Conservation (phyloP, 2,888 invertebrate genomes). For the Meiosimyza decipiens region DNA sequence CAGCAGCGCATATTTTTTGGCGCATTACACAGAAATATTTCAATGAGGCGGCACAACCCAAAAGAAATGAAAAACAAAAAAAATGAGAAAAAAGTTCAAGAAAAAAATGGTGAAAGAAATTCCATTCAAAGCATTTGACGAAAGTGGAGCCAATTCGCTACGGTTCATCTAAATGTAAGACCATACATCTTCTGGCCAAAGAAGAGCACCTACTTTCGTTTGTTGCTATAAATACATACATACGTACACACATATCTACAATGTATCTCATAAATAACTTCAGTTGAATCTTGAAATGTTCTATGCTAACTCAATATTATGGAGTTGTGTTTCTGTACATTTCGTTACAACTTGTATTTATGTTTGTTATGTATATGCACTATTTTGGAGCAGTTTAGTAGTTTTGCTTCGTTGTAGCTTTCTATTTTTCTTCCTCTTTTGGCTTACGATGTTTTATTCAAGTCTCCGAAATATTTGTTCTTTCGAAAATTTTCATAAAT, state of each 20-base stretch:
- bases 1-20: not conserved
- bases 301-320: too few relatives aligned
- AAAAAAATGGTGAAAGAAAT: not conserved
- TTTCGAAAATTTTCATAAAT: too few relatives aligned
- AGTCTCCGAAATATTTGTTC: too few relatives aligned
- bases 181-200: conserved; percentile 42
- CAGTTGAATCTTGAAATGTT: too few relatives aligned
- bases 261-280: too few relatives aligned
- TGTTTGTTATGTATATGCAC: too few relatives aligned
- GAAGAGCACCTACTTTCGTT: conserved; percentile 31
- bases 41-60: conserved; percentile 1
- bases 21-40: conserved; percentile 19
- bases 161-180: conserved; percentile 59
- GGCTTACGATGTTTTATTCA: too few relatives aligned
- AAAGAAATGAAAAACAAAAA: conserved; percentile 3
- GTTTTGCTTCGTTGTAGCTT: too few relatives aligned
- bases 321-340: too few relatives aligned
- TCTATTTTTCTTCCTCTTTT: too few relatives aligned
- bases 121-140: conserved; percentile 12
- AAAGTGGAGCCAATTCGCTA: conserved; percentile 56
- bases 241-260: not conserved
- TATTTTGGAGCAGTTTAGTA: too few relatives aligned
- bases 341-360: too few relatives aligned
- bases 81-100: conserved; percentile 14
- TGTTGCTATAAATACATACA: not conserved